phyloP scores from a whole-genome alignment of 2,888 invertebrate species.

The Volucella inflata region DNA sequence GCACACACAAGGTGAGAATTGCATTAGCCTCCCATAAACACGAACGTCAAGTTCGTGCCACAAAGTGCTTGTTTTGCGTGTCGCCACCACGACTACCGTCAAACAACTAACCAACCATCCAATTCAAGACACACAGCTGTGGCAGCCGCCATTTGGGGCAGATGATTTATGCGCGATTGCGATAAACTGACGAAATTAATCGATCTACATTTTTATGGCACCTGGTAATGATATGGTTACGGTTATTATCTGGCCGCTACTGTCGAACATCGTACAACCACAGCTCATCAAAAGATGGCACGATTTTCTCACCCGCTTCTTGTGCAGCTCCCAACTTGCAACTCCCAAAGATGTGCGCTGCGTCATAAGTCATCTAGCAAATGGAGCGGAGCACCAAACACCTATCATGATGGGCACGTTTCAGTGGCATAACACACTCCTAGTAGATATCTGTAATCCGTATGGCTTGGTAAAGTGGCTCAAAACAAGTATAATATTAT shows the following conservation, averaged over 20 bases:
- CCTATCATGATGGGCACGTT: constrained; percentile 45
- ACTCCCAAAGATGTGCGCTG: not conserved
- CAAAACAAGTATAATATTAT: too few species aligned
- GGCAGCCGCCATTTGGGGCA: constrained; percentile 54
- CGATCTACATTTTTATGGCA: constrained; percentile 73
- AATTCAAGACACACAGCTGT: constrained; percentile 6
- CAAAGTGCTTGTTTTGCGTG: constrained; percentile 75
- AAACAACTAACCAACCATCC: constrained; percentile 21
- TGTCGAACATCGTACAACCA: constrained; percentile 35
- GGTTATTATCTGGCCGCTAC: constrained; percentile 62
- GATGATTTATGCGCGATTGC: constrained; percentile 70
- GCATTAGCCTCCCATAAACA: constrained; percentile 73
- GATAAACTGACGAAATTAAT: constrained; percentile 75
- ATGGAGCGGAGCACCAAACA: constrained; percentile 42
- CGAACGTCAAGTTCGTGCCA: constrained; percentile 74
- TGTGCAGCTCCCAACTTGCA: not conserved
- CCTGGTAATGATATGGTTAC: constrained; percentile 70
- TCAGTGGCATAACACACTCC: constrained; percentile 31
- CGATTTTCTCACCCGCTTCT: constrained; percentile 34
- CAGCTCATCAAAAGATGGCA: constrained; percentile 55
- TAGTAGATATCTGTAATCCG: too few species aligned
- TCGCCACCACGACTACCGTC: constrained; percentile 73
- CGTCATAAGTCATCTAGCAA: constrained; percentile 41
- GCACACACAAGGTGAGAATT: constrained; percentile 73
- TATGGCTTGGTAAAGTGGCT: too few species aligned